Base-by-base conservation (phyloP, 2,888 invertebrate genomes). In the Flexamia atlantica region DNA sequence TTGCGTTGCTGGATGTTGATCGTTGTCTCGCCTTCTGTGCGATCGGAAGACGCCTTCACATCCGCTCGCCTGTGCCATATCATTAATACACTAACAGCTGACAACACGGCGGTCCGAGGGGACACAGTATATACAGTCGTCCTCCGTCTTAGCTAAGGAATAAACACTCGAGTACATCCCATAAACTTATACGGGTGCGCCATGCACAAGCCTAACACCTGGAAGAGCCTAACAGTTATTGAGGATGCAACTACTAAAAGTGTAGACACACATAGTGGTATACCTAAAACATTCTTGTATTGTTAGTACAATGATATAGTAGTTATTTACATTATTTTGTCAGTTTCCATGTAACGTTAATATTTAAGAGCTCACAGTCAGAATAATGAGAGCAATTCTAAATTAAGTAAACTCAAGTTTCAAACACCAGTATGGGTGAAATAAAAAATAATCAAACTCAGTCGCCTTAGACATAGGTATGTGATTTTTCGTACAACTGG, bases 1-100 rank as follows among this genome's bases (percentile, higher is more conserved):
- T 95, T 94, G 91, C 95, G 93, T 91, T 93, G 93, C 92, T 53
- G 72, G 70, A 81, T 57, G 40, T n/a, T 74, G 57, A 74, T 40
- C 0, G 72, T 72, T 7, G 68, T 36, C 28, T 42, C 72, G 9
- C 36, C 53, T 40, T 84, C 80, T 7, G 42, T 53, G 12, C 36
- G 72, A 30, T 64, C 81, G 12, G 53, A 46, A 28, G 64, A 79
- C 32, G 72, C 53, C 82, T 82, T 57, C 68, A 68, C 20, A 53
- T 81, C 74, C 20, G 81, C 68, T 28, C 60, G 30, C 83, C 83
- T 83, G 83, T 57, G 83, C 72, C 72, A 82, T 53, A 72, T 36
- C 32, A 57, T 60, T 23, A 74, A 57, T 76, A 83, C 83, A 83
- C 60, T 32, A 60, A 68, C 76, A 60, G 60, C 82, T 80, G 23